These are phyloP conservation scores for Menidia menidia DNA, from an alignment of 2,797 vertebrate species.

Conservation along the genomic window DNA sequence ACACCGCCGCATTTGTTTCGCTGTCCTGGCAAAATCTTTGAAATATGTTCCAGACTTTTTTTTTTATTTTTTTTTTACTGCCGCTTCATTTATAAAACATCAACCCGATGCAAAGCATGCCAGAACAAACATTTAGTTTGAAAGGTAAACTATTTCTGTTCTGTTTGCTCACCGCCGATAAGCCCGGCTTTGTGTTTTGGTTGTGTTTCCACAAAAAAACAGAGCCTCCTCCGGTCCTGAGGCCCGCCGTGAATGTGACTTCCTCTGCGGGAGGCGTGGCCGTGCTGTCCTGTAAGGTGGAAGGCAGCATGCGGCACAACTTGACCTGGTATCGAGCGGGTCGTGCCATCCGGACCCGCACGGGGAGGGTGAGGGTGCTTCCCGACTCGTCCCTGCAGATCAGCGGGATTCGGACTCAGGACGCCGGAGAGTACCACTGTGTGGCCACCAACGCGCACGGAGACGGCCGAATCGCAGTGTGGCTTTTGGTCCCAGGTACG, in stretches of 20 bases:
- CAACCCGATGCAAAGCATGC: conserved; percentile 31
- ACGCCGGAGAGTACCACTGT: conserved; percentile 87
- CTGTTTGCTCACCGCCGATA: conserved; percentile 48
- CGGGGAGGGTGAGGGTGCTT: conserved; percentile 78
- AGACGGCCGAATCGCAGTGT: conserved; percentile 76
- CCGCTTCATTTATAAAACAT: conserved; percentile 32
- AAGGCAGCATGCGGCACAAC: conserved; percentile 86
- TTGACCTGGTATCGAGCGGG: conserved; percentile 88
- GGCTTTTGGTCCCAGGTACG: conserved; percentile 90
- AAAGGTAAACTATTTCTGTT: conserved; percentile 48
- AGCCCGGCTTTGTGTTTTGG: conserved; percentile 29
- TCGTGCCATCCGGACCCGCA: conserved; percentile 44
- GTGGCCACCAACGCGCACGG: conserved; percentile 83
- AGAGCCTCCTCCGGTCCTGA: conserved; percentile 88
- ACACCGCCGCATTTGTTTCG: conserved; percentile 11
- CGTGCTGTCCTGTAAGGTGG: conserved; percentile 85
- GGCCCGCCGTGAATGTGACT: conserved; percentile 82
- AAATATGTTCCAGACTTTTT: conserved; percentile 45
- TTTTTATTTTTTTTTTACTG: conserved; percentile 28
- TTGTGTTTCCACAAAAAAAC: conserved; percentile 44
- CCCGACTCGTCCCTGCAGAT: conserved; percentile 87
- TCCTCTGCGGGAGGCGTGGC: conserved; percentile 81
- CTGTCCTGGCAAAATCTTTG: conserved; percentile 36
- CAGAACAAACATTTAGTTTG: conserved; percentile 58
- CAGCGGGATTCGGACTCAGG: conserved; percentile 65